Base-by-base conservation (phyloP, 2,888 invertebrate species). In the Beris morrisii region DNA sequence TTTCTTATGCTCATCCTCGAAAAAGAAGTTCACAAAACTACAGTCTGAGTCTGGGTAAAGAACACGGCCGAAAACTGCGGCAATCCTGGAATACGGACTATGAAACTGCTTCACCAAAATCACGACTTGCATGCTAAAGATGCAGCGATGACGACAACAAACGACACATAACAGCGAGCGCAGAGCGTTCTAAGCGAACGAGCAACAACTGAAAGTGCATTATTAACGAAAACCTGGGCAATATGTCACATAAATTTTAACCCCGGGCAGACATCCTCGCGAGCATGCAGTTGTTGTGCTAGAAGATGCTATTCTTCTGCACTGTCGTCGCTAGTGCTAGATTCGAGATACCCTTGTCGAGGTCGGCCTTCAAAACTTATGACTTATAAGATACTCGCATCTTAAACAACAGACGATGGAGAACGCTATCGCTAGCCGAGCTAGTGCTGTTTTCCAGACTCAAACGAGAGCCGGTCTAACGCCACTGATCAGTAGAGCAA, bases 231-330 rank as follows among this genome's bases (percentile, higher is more conserved):
- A 61, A 43, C 52, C 57, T 45, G 22, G 22, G 56, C 65, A 68
- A 68, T 65, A 65, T 63, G 57, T 65, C 65, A 68, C 68, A 68
- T 61, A 65, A 68, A 63, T 68, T 65, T 68, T 59, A 63, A 22
- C 22, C 22, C 22, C 22, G 22, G 22, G 22, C 22, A 22, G 22
- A 22, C 22, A 22, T 22, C 22, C 22, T 22, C 3, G 22, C 22
- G 22, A 22, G 22, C 22, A 22, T 22, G 22, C 22, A 22, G 22
- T 22, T 22, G 22, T 22, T 22, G 22, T 22, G 22, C 22, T 22
- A 22, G 22, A 22, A 22, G 22, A 22, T 22, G 22, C 22, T 22
- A 22, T 22, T 22, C 22, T 22, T 22, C 22, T 22, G 22, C 22
- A 22, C 22, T 22, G 22, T 22, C 22, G 22, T 22, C 22, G 22